Evolutionary conservation across 2,888 invertebrate genomes (phyloP), one percentile per base, ranked within the genome.

Genomic region (Incurvaria masculella): DNA sequence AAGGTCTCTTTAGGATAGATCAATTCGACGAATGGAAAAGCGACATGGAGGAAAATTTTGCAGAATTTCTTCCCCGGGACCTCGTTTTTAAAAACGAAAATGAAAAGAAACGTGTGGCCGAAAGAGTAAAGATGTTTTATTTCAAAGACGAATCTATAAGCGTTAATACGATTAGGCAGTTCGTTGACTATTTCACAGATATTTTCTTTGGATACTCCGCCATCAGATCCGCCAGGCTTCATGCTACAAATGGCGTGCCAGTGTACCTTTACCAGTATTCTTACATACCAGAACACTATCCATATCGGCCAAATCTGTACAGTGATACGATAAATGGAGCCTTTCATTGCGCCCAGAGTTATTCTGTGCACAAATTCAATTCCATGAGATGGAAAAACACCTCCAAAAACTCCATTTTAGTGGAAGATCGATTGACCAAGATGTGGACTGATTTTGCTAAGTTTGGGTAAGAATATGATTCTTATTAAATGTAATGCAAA

Each of bases 21-120:
- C 2, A 21, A 8, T 52, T 48, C 17, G 42, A 52, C 33, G 21
- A 27, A 17, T 49, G 51, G 49, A 49, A 48, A 43, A 26, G 41
- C 16, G 33, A 44, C 11, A 52, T 53, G 52, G 48, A 53, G n/a
- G 48, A 45, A 4, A 47, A 47, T 1, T 53, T 53, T 41, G 43
- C 46, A 3, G 47, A 49, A 2, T 52, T 51, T 14, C 23, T 53
- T 33, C 53, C 53, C 1, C 49, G 20, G 11, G 50, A 52, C 41
- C 39, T 53, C 10, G 18, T 38, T 42, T 51, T 51, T 19, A 17
- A 19, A 4, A 45, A 21, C 16, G 41, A 43, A 8, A 21, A 39
- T 4, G 21, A 53, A 46, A 48, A 42, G 14, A 33, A 33, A 14
- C 11, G 14, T 4, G 33, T 33, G 11, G 33, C 33, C 33, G 3